phyloP scores from a whole-genome alignment of 2,113 vertebrate species.

The Otus sunia region DNA sequence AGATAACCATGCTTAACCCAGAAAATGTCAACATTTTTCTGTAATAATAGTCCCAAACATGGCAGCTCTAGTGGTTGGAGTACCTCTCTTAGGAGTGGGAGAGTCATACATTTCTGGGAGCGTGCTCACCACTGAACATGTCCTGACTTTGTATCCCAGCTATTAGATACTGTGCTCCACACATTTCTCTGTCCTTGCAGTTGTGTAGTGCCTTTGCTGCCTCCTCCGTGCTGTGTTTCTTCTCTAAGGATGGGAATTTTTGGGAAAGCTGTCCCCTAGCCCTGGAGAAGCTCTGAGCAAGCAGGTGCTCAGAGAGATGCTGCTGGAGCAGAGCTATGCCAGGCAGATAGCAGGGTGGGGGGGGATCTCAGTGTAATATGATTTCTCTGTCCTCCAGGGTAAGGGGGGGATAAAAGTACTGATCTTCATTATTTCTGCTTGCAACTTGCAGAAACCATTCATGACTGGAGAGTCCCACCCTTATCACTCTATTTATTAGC shows the following conservation, averaged over 20 bases:
- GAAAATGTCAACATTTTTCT: conserved; percentile 41
- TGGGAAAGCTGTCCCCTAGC: neutral
- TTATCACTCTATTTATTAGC: neutral
- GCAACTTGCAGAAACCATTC: neutral
- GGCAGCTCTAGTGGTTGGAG: neutral
- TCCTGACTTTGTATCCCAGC: neutral
- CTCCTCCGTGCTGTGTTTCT: neutral
- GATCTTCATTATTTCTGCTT: neutral
- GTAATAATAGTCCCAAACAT: neutral
- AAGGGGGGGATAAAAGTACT: neutral
- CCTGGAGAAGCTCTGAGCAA: neutral
- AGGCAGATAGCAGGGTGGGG: fast-evolving
- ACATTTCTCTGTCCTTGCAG: neutral
- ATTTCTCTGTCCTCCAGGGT: neutral
- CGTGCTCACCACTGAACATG: neutral
- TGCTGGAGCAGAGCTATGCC: neutral
- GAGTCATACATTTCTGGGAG: neutral
- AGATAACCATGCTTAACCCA: conserved; percentile 15
- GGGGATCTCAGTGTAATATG: fast-evolving
- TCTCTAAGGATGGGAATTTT: neutral
- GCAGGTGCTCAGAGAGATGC: neutral
- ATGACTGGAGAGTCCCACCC: neutral
- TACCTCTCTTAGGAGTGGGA: neutral
- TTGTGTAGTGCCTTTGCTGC: neutral
- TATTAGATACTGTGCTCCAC: neutral